Evolutionary conservation across 2,888 invertebrate species (phyloP).

Genomic region (Tetramorium bicarinatum): DNA sequence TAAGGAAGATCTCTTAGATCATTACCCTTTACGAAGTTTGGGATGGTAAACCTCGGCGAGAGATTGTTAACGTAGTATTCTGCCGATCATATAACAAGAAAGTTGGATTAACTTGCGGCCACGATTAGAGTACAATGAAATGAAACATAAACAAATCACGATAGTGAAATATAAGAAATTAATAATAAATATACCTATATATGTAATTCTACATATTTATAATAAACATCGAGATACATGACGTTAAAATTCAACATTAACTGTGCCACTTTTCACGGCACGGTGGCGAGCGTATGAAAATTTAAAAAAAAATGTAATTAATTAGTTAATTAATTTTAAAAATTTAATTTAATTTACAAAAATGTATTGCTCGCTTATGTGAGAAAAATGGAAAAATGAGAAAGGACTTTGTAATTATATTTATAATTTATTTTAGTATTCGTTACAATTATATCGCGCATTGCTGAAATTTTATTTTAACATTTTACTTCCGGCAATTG

Average conservation of each 20-base stretch:
- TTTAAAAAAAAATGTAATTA: background rate
- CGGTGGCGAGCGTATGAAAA: background rate
- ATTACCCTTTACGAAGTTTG: conserved; percentile 60
- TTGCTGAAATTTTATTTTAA: background rate
- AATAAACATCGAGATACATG: background rate
- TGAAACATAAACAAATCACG: background rate
- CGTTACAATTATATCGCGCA: background rate
- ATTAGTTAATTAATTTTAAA: background rate
- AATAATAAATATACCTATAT: background rate
- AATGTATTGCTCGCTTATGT: background rate
- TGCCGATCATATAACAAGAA: conserved; percentile 44
- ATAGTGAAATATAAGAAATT: background rate
- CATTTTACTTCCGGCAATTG: background rate
- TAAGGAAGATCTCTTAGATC: conserved; percentile 62
- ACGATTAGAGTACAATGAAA: conserved; percentile 27
- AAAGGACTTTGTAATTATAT: background rate
- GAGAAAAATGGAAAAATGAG: background rate
- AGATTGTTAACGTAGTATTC: conserved; percentile 51
- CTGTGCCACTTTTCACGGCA: background rate
- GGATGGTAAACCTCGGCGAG: conserved; percentile 50
- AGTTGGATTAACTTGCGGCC: conserved; percentile 7
- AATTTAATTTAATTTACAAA: background rate
- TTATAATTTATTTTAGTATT: background rate
- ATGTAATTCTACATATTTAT: background rate
- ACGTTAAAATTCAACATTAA: background rate